A percentile compares a stretch with the other conserved stretches of the same genome.
These are phyloP conservation scores for Nannoperca australis DNA, from an alignment of 2,797 vertebrate genomes.

Conservation along the genomic window DNA sequence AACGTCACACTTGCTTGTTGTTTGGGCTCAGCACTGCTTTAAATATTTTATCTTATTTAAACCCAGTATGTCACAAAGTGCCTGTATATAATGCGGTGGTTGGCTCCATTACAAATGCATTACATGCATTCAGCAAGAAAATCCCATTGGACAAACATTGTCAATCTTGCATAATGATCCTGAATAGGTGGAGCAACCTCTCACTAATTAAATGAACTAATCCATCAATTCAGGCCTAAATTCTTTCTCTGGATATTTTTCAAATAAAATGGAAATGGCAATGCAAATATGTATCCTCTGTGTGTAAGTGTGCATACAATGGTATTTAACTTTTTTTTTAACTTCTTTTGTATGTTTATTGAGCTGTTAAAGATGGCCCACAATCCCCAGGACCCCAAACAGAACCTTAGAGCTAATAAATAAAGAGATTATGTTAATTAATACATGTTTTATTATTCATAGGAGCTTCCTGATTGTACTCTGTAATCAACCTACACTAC, in stretches of 20 bases:
- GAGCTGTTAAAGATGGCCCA: neutral
- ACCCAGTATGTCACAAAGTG: neutral
- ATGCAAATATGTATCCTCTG: neutral
- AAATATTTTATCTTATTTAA: neutral
- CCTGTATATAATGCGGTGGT: neutral
- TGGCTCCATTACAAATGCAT: neutral
- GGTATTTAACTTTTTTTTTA: neutral
- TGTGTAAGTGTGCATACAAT: neutral
- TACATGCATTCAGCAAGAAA: neutral
- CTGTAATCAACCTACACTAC: neutral
- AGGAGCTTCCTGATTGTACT: neutral
- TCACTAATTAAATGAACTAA: neutral
- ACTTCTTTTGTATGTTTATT: neutral
- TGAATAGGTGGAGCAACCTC: neutral
- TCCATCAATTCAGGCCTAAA: neutral
- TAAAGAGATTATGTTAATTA: neutral
- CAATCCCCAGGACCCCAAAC: neutral
- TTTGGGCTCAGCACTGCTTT: neutral
- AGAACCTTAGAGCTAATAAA: neutral
- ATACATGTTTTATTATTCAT: neutral
- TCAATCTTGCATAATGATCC: neutral
- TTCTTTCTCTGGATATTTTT: neutral
- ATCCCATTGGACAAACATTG: neutral
- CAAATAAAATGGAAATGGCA: neutral
- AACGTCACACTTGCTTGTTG: neutral